Base-by-base conservation (phyloP, 2,888 invertebrate genomes). In the Hirtodrosophila alboralis region DNA sequence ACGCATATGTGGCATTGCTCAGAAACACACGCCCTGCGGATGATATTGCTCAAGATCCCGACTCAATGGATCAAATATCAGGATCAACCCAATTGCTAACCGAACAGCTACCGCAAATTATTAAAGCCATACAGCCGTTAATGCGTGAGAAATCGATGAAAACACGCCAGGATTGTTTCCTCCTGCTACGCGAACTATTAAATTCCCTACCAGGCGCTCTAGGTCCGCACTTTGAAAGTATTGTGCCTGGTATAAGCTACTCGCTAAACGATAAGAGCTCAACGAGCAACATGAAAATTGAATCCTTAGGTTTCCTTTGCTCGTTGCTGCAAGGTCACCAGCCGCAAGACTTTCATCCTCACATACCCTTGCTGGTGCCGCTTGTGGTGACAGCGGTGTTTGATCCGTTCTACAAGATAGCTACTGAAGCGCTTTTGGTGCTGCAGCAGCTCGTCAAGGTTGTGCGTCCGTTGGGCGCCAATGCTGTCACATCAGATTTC, bases 401-500 rank as follows among this genome's bases (percentile, higher is more conserved):
- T 47, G 99, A 99, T 92, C 95, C 95, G 36, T 99, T 99, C 92
- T 99, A 99, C 92, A 99, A 99, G 92, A 98, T 99, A 79, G 97
- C 98, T 1, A 98, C 98, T 0, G 99, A 99, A 90, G 98, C 98
- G 1, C 92, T 99, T 49, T 91, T 96, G 16, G 98, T 98, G 12
- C 92, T 98, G 64, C 98, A 98, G 90, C 96, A 97, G 69, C 92
- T 99, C 59, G 97, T 98, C 16, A 96, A 96, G 91, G 97, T 98
- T 41, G 96, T 98, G 86, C 93, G 97, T 18, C 98, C 98, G 0
- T 45, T 89, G 51, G 88, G 88, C 9, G 54, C 72, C 8, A 90
- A 90, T 63, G 45, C 59, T n/a, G 91, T 92, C 2, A 79, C 63
- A 14, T 48, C 64, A 0, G 92, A 92, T 31, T 93, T 95, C 75